These are phyloP conservation scores for Lochmaea capreae DNA, from an alignment of 2,888 invertebrate genomes.

Conservation along the genomic window DNA sequence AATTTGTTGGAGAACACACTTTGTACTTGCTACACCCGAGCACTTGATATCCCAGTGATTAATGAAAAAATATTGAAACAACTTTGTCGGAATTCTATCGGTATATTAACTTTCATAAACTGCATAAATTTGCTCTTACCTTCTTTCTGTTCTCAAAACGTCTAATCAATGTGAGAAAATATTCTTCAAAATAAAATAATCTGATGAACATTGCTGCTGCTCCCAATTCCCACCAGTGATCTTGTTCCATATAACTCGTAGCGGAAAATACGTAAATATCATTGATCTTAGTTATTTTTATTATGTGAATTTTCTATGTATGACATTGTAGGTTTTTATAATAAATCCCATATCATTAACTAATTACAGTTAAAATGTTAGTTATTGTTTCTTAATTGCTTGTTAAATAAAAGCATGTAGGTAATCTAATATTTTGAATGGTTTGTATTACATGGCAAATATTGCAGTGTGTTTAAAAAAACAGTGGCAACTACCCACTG, in stretches of 20 bases:
- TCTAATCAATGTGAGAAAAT: no score
- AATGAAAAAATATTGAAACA: no score
- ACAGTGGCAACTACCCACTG: background rate
- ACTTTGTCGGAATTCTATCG: no score
- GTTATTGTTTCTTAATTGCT: background rate
- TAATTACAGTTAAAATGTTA: background rate
- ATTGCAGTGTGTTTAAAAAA: background rate
- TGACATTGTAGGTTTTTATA: background rate
- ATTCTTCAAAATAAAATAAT: no score
- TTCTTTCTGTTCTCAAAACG: background rate
- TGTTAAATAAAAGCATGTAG: background rate
- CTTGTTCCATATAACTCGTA: background rate
- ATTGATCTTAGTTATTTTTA: background rate
- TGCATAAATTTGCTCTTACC: background rate
- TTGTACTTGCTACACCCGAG: no score
- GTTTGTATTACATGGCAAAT: background rate
- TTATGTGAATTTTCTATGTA: background rate
- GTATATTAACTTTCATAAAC: no score
- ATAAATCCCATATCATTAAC: background rate
- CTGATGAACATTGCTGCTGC: background rate
- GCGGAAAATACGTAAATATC: constrained; percentile 1
- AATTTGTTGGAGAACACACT: no score
- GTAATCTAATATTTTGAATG: background rate
- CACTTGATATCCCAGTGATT: no score
- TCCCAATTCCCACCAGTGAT: background rate